Base-by-base conservation (phyloP, 1,140 invertebrate genomes). In the Drosophila pseudoananassae region DNA sequence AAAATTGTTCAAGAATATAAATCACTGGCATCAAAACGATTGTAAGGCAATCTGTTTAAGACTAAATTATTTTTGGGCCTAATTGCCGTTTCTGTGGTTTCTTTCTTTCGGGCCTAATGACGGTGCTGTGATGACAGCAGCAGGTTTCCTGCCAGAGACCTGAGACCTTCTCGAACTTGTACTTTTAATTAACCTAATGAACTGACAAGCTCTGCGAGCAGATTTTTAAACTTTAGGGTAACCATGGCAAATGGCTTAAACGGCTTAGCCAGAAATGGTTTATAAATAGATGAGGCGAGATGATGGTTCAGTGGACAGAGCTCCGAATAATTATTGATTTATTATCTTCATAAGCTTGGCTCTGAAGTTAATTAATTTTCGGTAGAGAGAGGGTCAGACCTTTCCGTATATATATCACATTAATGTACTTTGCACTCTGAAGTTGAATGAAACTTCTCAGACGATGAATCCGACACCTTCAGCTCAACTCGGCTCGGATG, bases 131-230 rank as follows among this genome's bases (percentile, higher is more conserved):
- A 55, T 83, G 82, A 73, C 81, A 87, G 81, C 81, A 87, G 81
- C 82, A 77, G 77, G 69, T 27, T 5, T 7, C 25, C 23, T 25
- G n/a, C n/a, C n/a, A n/a, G 23, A 84, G 76, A 61, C 69, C 57
- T 46, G 45, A 31, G 61, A 76, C 45, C 73, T 52, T 31, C n/a
- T 7, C 57, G 25, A 20, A 15, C 50, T 68, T 85, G 79, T 85
- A 77, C 76, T 78, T 85, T 87, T 85, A 85, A 87, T 85, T 85
- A 87, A 87, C 63, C 82, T 81, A 87, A 85, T 85, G 82, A 81
- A 80, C 63, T 63, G 65, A 64, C 57, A 51, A 66, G 45, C 46
- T 46, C 3, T 10, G 15, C 40, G 17, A 43, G 14, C 8, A 51
- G 29, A 38, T 52, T 45, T 46, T 38, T 8, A n/a, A 36, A 31